Base-by-base conservation (phyloP, 1,140 invertebrate genomes). In the Tachypleus tridentatus region DNA sequence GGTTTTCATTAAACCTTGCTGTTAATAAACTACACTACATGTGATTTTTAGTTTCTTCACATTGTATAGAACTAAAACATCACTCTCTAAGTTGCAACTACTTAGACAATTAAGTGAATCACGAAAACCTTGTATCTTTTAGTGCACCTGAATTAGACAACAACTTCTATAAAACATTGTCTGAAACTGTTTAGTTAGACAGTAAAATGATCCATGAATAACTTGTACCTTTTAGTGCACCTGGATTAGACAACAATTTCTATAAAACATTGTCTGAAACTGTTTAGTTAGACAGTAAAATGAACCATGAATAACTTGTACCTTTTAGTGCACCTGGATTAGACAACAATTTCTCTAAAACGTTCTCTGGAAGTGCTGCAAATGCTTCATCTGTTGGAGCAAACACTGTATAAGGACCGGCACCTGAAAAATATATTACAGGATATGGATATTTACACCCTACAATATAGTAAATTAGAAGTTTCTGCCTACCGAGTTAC, bases 371-470 rank as follows among this genome's bases (percentile, higher is more conserved):
- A 7, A 77, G 48, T 56, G 72, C 70, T 10, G 64, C 70, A 71
- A 82, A 80, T 4, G 81, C 81, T 10, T 75, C 74, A 67, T 83
- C 79, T 10, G 77, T 72, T 10, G 78, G 78, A 4, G 74, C 73
- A 49, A 79, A 77, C 0, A 79, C 67, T 0, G 78, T 79, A 68
- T 73, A 77, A 3, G 76, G 66, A 10, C 62, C 64, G 64, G 11
- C 4, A 61, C 9, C 9, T 4, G 6, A 62, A 57, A 62, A 49
- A 9, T 29, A 54, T 4, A 3, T 51, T 3, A n/a, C 48, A 9
- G 48, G 9, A 48, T 29, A 11, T 48, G 3, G n/a, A 9, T 29
- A 29, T 29, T 29, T 29, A 29, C 29, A 1, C 29, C 29, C 9
- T 10, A 71, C 53, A 60, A 64, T 57, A 60, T n/a, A 49, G 29